A percentile compares a stretch with the other conserved stretches of the same genome.
These are phyloP conservation scores for Caranx ignobilis DNA, from an alignment of 2,113 vertebrate species.

Conservation along the genomic window DNA sequence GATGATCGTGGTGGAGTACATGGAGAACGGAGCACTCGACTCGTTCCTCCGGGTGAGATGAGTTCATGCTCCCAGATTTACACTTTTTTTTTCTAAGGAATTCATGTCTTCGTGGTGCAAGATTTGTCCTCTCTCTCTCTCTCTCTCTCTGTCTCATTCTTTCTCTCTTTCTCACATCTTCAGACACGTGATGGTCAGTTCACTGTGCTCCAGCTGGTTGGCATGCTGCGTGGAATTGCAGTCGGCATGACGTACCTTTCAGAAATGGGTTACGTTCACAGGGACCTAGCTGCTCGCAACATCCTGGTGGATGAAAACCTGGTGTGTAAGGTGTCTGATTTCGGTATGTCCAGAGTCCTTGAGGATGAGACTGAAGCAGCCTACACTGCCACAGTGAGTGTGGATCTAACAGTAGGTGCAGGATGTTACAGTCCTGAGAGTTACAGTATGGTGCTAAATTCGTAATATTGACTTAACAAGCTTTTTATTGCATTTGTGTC, in stretches of 20 bases:
- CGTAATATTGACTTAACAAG: background rate
- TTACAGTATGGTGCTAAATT: background rate
- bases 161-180: background rate
- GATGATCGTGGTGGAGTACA: slow-evolving; percentile 97
- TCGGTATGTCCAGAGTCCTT: slow-evolving; percentile 94
- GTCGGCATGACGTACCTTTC: slow-evolving; percentile 88
- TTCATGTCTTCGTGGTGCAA: background rate
- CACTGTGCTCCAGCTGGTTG: slow-evolving; percentile 95
- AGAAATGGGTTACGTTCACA: slow-evolving; percentile 86
- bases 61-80: background rate
- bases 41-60: slow-evolving; percentile 92
- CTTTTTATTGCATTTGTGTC: slow-evolving; percentile 23
- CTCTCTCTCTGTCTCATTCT: background rate
- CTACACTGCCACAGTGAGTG: slow-evolving; percentile 82
- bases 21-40: slow-evolving; percentile 96
- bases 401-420: background rate
- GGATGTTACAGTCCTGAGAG: background rate
- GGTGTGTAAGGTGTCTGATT: slow-evolving; percentile 98
- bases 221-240: slow-evolving; percentile 95
- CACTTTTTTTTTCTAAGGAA: background rate
- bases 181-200: slow-evolving; percentile 97
- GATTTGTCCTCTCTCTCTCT: slow-evolving; percentile 6
- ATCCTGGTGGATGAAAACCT: slow-evolving; percentile 95
- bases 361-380: slow-evolving; percentile 88
- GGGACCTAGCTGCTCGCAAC: slow-evolving; percentile 89